Evolutionary conservation across 1,140 invertebrate genomes (phyloP).

Genomic region (Danaus melanippus): DNA sequence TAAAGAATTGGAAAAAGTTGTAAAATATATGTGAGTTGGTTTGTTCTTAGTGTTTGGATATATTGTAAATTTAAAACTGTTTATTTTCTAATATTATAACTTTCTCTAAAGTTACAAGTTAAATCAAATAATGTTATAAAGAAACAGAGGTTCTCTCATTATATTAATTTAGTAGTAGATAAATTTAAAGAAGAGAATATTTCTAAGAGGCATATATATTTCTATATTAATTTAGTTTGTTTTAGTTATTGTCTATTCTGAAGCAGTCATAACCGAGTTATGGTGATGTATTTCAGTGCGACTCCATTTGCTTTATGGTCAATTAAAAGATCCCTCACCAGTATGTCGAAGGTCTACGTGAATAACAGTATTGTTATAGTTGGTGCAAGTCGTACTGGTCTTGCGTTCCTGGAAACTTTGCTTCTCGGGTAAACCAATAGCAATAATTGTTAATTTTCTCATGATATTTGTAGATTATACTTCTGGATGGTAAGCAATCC

Average conservation of each 20-base stretch:
- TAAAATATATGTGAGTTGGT: constrained; percentile 44
- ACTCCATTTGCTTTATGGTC: constrained; percentile 50
- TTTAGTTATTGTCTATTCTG: too few relatives aligned
- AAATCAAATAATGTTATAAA: too few relatives aligned
- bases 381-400: constrained; percentile 79
- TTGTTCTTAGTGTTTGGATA: constrained; percentile 1
- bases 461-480: background rate
- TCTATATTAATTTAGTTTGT: too few relatives aligned
- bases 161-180: too few relatives aligned
- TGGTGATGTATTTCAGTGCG: constrained; percentile 24
- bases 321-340: constrained; percentile 53
- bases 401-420: constrained; percentile 79
- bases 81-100: too few relatives aligned
- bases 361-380: constrained; percentile 81
- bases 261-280: too few relatives aligned
- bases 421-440: constrained; percentile 71
- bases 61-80: too few relatives aligned
- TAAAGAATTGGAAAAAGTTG: constrained; percentile 36
- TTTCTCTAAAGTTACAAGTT: too few relatives aligned
- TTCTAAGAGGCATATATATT: too few relatives aligned
- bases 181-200: too few relatives aligned
- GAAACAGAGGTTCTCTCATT: too few relatives aligned
- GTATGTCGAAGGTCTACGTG: constrained; percentile 63
- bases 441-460: too few relatives aligned
- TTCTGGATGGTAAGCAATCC: background rate